phyloP scores from a whole-genome alignment of 2,113 vertebrate species.

The Tyrannus savana region DNA sequence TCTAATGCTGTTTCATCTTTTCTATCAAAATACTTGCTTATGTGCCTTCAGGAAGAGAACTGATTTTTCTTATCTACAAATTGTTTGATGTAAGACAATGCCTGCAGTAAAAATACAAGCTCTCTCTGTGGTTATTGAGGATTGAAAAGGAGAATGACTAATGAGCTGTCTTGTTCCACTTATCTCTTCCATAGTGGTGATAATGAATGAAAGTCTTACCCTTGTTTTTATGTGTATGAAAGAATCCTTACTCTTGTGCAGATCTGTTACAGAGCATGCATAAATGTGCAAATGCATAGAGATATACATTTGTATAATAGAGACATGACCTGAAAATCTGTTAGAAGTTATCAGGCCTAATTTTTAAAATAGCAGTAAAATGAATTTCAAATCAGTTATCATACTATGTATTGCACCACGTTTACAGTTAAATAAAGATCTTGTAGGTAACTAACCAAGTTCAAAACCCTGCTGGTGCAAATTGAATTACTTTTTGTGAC shows the following conservation, averaged over 20 bases:
- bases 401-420: not conserved
- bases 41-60: conserved; percentile 36
- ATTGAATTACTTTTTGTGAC: conserved; percentile 47
- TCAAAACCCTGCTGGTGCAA: conserved; percentile 12
- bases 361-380: not conserved
- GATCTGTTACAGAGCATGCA: not conserved
- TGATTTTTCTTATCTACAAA: conserved; percentile 38
- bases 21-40: conserved; percentile 13
- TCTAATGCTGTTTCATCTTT: conserved; percentile 56
- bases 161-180: conserved; percentile 30
- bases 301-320: too few species aligned
- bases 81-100: conserved; percentile 50
- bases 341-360: not conserved
- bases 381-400: not conserved
- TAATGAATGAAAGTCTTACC: not conserved
- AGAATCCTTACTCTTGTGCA: not conserved
- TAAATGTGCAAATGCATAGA: not conserved
- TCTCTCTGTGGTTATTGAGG: not conserved
- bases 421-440: conserved; percentile 43
- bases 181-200: not conserved
- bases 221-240: not conserved
- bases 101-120: conserved; percentile 26
- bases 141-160: conserved; percentile 7
- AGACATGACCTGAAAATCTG: not conserved
- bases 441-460: not conserved